Base-by-base conservation (phyloP, 2,888 invertebrate genomes). In the Encarsia formosa region DNA sequence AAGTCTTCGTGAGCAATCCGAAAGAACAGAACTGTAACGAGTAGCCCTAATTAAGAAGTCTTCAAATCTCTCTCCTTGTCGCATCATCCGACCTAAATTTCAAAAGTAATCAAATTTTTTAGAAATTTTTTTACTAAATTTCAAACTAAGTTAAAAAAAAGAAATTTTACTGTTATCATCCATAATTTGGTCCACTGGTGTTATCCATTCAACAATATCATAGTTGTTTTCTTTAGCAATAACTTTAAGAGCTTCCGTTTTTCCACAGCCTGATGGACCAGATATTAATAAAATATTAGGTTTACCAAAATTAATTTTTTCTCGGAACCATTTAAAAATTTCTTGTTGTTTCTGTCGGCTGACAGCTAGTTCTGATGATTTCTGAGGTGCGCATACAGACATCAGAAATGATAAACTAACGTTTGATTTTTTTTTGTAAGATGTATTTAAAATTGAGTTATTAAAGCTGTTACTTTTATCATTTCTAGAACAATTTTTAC, bases 211-310 rank as follows among this genome's bases (percentile, higher is more conserved):
- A 26, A 81, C 76, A 29, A 88, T 65, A 61, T 81, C 79, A 26
- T 81, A 74, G 23, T 78, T 76, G 56, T 84, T 71, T 61, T 84
- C 81, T 48, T 79, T 77, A 29, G 88, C 86, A 9, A 92, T 61
- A 8, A 84, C 78, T 51, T 77, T 79, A 1, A 92, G 62, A 1
- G 89, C 83, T 1, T 84, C 80, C 1, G 91, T 88, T 76, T 94
- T 94, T 0, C 91, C 92, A 67, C 84, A 82, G 0, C 94, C 94
- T 1, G 91, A 82, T 19, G 93, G 89, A 0, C 94, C 94, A 6
- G 85, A 85, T 19, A 94, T 61, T 4, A 93, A 69, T 32, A 92
- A 75, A 32, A 66, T 58, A 6, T 52, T 59, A 5, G 73, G 67
- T 32, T 51, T 61, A 2, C 65, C 63, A n/a, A 39, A 52, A 11